Conservation (phyloP, 2,113 vertebrate genomes). For the Thamnaconus septentrionalis region DNA sequence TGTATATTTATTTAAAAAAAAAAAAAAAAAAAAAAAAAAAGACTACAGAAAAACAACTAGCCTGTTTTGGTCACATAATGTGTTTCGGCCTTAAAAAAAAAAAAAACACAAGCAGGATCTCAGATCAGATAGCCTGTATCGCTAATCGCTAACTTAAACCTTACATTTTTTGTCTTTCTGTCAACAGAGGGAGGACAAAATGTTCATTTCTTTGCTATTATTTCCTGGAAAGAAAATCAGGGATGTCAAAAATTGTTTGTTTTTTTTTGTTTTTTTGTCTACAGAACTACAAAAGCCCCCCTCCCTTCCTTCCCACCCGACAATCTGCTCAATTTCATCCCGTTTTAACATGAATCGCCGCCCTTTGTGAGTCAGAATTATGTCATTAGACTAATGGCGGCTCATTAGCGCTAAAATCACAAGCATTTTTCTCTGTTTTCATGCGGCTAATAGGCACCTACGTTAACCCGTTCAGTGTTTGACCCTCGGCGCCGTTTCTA, state of each 20-base stretch:
- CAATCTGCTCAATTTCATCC: constrained; percentile 16
- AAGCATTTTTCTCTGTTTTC: constrained; percentile 12
- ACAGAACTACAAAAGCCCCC: no score
- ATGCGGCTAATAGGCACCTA: constrained; percentile 10
- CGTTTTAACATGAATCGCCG: constrained; percentile 1
- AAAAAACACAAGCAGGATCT: no score
- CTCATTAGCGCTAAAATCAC: constrained; percentile 20
- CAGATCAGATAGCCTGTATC: no score
- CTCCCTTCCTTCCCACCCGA: background rate
- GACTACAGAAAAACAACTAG: no score
- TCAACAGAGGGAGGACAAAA: no score
- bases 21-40: constrained; percentile 1
- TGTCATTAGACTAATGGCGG: constrained; percentile 20
- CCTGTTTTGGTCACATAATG: constrained; percentile 5
- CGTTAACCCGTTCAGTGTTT: constrained; percentile 4
- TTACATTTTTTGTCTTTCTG: no score
- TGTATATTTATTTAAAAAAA: constrained; percentile 17
- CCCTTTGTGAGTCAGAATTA: constrained; percentile 17
- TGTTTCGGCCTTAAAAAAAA: constrained; percentile 2
- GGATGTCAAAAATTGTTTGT: no score
- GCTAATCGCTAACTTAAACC: no score
- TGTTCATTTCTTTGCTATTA: no score
- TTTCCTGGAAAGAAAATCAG: no score
- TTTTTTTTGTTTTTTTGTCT: no score
- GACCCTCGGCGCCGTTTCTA: constrained; percentile 2